Conservation (phyloP, 1,140 invertebrate genomes). For the Parapsyche elsis region DNA sequence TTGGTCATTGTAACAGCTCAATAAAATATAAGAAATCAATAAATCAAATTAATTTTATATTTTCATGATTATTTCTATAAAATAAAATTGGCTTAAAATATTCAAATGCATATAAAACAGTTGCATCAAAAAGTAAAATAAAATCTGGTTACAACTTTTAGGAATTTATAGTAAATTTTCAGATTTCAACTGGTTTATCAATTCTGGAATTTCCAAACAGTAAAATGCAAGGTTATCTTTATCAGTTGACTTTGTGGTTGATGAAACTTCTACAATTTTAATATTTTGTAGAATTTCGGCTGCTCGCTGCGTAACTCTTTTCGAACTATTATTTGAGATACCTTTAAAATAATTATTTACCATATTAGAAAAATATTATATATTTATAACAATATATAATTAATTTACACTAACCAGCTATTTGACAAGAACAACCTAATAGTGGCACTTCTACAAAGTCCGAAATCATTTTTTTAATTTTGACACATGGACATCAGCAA, state of each 20-base stretch:
- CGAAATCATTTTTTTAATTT: constrained; percentile 7
- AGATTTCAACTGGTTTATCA: neutral
- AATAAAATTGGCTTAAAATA: too few species aligned
- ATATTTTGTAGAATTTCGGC: neutral
- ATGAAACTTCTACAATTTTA: neutral
- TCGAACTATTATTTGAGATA: neutral
- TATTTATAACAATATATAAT: neutral
- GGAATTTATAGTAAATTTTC: neutral
- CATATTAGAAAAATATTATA: neutral
- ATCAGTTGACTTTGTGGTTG: too few species aligned
- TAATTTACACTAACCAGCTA: neutral
- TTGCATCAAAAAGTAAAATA: neutral
- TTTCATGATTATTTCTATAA: too few species aligned
- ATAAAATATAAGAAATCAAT: too few species aligned
- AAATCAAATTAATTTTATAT: too few species aligned
- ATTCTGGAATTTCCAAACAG: neutral
- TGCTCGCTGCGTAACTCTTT: neutral
- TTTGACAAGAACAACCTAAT: neutral
- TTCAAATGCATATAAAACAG: too few species aligned
- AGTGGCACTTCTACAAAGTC: neutral
- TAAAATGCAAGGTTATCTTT: neutral
- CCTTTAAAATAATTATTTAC: neutral
- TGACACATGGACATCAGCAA: neutral
- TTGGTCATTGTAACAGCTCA: too few species aligned
- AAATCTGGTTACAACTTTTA: neutral